Percentiles rank a stretch among this genome's conserved stretches.
Conservation (phyloP, 2,888 invertebrate genomes). For the Conus canariensis region DNA sequence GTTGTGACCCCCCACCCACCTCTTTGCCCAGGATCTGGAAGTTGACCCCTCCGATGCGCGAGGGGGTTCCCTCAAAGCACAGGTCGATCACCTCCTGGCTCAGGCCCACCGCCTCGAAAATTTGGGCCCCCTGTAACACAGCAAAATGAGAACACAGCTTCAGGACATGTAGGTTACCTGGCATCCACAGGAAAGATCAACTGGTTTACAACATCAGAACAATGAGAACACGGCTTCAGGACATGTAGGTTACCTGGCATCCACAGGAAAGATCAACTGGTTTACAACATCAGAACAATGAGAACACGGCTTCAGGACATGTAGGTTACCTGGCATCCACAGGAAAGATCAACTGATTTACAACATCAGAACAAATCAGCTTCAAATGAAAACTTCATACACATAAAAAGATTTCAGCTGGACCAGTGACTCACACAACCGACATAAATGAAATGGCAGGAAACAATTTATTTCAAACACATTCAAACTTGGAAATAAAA, state of each 20-base stretch:
- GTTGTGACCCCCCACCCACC: slow-evolving; percentile 60
- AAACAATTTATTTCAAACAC: no score
- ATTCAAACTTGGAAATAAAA: no score
- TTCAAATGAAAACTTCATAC: no score
- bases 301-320: neutral
- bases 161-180: neutral
- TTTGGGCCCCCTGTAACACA: slow-evolving; percentile 89
- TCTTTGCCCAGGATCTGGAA: slow-evolving; percentile 93
- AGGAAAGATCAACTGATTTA: neutral
- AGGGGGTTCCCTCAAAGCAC: slow-evolving; percentile 90
- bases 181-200: neutral
- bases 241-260: neutral
- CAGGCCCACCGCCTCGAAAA: slow-evolving; percentile 98
- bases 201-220: neutral
- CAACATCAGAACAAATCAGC: neutral
- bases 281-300: neutral
- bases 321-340: neutral
- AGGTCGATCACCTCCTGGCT: slow-evolving; percentile 94
- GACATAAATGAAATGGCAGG: no score
- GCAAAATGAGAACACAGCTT: neutral
- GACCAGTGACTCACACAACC: no score
- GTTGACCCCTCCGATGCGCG: slow-evolving; percentile 91
- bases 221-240: no score
- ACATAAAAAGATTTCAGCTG: no score
- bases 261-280: neutral